These are phyloP conservation scores for Pipra filicauda DNA, from an alignment of 2,113 vertebrate species.

Conservation along the genomic window DNA sequence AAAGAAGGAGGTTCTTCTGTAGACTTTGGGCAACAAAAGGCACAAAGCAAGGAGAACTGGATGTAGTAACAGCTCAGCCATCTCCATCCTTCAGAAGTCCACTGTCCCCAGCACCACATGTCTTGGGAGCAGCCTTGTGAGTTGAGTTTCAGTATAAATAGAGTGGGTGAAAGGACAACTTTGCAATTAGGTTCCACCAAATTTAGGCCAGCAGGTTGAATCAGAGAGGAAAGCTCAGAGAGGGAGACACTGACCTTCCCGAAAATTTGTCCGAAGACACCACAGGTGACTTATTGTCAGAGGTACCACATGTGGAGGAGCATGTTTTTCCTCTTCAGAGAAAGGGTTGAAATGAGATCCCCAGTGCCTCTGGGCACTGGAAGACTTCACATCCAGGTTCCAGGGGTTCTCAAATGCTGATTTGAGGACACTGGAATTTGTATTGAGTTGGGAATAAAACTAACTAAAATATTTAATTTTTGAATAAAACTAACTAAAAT, in stretches of 20 bases:
- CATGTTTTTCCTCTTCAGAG: neutral
- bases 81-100: neutral
- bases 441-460: neutral
- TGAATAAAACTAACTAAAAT: neutral
- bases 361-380: no score
- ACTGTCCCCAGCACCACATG: fast-evolving
- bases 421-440: neutral
- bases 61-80: neutral
- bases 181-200: neutral
- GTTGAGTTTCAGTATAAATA: neutral
- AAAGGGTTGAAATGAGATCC: neutral
- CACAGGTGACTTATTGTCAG: neutral
- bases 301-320: neutral
- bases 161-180: neutral
- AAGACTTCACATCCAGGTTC: neutral
- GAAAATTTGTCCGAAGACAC: neutral
- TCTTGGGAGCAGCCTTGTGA: fast-evolving
- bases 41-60: neutral
- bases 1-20: neutral
- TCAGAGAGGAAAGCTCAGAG: neutral
- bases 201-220: neutral
- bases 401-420: neutral
- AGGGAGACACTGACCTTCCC: neutral
- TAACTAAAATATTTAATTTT: neutral
- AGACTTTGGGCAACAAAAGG: neutral